Conservation (phyloP, 2,888 invertebrate genomes). For the Prosapia bicincta region DNA sequence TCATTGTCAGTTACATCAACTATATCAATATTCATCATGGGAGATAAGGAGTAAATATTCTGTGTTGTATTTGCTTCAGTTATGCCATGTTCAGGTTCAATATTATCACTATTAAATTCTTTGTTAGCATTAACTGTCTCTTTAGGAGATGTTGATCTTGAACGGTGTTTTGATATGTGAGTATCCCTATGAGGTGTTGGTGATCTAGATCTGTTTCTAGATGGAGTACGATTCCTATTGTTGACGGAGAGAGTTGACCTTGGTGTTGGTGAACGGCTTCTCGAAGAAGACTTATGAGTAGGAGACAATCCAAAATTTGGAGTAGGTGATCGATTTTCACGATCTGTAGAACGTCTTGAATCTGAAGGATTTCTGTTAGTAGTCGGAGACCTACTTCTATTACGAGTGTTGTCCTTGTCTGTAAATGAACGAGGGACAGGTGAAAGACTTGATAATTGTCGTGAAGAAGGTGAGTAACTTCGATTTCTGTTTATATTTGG, state of each 20-base stretch:
- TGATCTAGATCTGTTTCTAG: constrained; percentile 23
- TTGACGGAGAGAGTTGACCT: constrained; percentile 14
- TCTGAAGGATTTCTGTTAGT: constrained; percentile 17
- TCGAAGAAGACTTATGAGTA: background rate
- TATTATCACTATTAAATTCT: background rate
- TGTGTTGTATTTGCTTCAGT: background rate
- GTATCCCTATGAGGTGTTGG: constrained; percentile 18
- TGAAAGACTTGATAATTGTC: constrained; percentile 33
- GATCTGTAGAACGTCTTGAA: background rate
- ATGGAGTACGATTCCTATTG: constrained; percentile 2
- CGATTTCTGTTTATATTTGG: constrained; percentile 35
- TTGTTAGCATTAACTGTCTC: background rate
- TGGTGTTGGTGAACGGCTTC: constrained; percentile 22
- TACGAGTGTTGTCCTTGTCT: constrained; percentile 47
- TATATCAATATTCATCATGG: background rate
- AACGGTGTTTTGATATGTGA: background rate
- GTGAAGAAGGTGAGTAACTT: constrained; percentile 36
- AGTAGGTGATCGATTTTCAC: constrained; percentile 25
- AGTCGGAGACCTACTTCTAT: constrained; percentile 32
- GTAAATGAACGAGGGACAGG: constrained; percentile 37
- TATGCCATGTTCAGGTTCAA: too few species aligned
- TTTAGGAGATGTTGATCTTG: constrained; percentile 21
- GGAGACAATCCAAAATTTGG: constrained; percentile 15
- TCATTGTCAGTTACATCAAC: background rate
- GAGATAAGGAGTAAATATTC: background rate